phyloP scores from a whole-genome alignment of 2,113 vertebrate species.

The Sminthopsis crassicaudata region DNA sequence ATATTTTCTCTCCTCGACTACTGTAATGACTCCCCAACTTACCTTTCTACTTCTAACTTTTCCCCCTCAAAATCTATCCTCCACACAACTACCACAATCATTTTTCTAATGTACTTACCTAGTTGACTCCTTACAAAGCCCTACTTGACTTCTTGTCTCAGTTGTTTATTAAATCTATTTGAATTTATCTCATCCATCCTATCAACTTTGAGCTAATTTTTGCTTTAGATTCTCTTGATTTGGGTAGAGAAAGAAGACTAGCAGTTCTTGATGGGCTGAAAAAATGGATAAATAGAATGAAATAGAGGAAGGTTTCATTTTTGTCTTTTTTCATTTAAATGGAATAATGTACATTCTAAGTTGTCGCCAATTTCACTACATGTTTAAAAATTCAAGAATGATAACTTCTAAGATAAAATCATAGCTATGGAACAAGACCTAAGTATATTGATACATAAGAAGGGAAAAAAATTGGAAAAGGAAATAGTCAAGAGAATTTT shows the following conservation, averaged over 20 bases:
- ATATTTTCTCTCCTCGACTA: neutral
- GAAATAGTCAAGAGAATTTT: constrained; percentile 5
- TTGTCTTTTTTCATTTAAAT: neutral
- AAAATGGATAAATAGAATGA: neutral
- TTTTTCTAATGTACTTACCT: neutral
- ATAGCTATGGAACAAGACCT: neutral
- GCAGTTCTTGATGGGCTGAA: neutral
- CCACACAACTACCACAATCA: neutral
- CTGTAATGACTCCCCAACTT: neutral
- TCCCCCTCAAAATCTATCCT: neutral
- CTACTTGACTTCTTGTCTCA: neutral
- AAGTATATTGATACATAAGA: neutral
- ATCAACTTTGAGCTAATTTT: neutral
- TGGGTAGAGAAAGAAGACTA: neutral
- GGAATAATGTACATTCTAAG: neutral
- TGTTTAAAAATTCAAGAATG: neutral
- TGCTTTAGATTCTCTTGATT: neutral
- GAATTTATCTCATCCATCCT: neutral
- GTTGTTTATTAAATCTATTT: neutral
- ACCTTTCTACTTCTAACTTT: neutral
- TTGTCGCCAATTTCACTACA: neutral
- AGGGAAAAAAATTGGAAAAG: neutral
- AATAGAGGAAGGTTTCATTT: neutral
- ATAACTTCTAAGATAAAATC: neutral
- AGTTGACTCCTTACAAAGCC: neutral